Percentiles rank a stretch among this genome's conserved stretches.
Evolutionary conservation across 2,888 invertebrate species (phyloP).

Genomic region (Dasypogon diadema): DNA sequence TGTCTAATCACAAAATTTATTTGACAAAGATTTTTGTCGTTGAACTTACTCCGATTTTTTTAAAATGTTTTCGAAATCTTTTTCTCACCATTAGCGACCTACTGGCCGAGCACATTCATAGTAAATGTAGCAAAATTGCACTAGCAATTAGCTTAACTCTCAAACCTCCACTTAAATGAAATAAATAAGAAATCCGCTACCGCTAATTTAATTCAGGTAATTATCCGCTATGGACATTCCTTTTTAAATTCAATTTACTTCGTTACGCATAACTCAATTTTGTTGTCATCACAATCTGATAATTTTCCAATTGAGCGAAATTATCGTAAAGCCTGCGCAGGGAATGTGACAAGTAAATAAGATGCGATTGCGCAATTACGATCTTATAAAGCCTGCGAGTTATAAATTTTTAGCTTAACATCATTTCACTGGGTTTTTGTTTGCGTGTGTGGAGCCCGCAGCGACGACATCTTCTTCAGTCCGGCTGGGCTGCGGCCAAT

Average conservation of each 20-base stretch:
- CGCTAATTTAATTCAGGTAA: conserved; percentile 19
- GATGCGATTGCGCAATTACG: conserved; percentile 50
- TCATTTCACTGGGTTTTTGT: conserved; percentile 33
- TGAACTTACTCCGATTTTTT: no score
- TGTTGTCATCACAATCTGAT: conserved; percentile 45
- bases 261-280: conserved; percentile 48
- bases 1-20: no score
- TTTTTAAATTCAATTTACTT: conserved; percentile 27
- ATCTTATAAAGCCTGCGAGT: conserved; percentile 36
- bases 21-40: no score
- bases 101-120: no score
- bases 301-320: conserved; percentile 48
- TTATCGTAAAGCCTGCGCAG: conserved; percentile 41
- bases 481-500: neutral
- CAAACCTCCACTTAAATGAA: neutral
- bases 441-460: conserved; percentile 3
- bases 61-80: no score
- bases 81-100: no score
- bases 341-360: conserved; percentile 50
- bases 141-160: neutral
- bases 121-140: no score
- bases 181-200: neutral
- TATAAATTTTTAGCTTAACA: conserved; percentile 41
- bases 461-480: conserved; percentile 18
- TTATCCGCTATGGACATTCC: neutral